Evolutionary conservation across 1,140 invertebrate genomes (phyloP), one percentile per base, ranked within the genome.

Genomic region (Euwallacea fornicatus): DNA sequence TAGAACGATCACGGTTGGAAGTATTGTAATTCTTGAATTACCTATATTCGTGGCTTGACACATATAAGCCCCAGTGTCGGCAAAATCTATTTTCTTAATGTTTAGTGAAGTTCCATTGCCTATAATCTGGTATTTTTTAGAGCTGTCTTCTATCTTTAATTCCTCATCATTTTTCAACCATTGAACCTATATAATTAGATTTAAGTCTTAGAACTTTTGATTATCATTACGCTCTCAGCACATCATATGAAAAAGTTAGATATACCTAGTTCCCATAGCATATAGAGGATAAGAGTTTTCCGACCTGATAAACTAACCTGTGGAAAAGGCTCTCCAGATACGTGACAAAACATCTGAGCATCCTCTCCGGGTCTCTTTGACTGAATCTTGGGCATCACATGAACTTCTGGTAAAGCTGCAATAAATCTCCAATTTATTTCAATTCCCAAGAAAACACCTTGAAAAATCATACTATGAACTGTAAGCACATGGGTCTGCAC

Each of bases 21-120:
- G n/a, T 56, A 2, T 41, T 42, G 0, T 42, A 8, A 11, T 33
- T 53, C 11, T 58, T 72, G 60, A 50, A 60, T 71, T 76, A 80
- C 79, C 80, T 50, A 87, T 83, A 78, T 89, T 92, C 10, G 84
- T 87, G 0, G 88, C 91, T 76, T 89, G 86, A 78, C 91, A 93
- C 88, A 91, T 92, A 80, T 92, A 93, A 2, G 90, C 89, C 6
- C 91, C 91, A 0, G 90, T 91, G 79, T 91, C 90, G 2, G 88
- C 86, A 76, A 90, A 92, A 59, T 85, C 86, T 58, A 91, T 89
- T 60, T 88, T 86, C 56, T 84, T 84, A 8, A 93, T 85, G 41
- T 86, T 84, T 42, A 93, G 80, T 50, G 88, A 87, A 1, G 90
- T 91, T 33, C 89, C 89, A 74, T 91, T 90, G n/a, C 89, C 89